Conservation (phyloP, 2,888 invertebrate species). For the Nudaria mundana region DNA sequence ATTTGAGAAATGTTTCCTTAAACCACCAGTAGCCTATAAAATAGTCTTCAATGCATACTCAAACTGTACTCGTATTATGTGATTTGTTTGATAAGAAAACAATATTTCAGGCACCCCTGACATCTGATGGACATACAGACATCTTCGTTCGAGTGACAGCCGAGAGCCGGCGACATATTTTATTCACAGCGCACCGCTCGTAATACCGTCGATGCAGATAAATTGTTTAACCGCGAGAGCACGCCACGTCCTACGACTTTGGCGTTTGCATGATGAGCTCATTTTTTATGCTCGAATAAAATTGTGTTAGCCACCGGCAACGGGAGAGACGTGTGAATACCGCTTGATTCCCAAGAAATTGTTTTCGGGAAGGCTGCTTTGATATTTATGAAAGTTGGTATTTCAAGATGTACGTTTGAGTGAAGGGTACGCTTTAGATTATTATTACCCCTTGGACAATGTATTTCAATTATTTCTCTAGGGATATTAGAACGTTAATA, state of each 20-base stretch:
- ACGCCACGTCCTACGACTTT: constrained; percentile 72
- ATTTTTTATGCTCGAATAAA: constrained; percentile 80
- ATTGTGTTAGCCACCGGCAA: constrained; percentile 73
- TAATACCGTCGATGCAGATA: constrained; percentile 81
- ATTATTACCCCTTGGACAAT: constrained; percentile 37
- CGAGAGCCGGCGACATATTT: constrained; percentile 79
- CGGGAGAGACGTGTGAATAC: constrained; percentile 65
- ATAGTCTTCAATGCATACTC: neutral
- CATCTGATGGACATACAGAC: constrained; percentile 43
- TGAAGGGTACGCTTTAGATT: constrained; percentile 61
- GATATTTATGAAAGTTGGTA: constrained; percentile 77
- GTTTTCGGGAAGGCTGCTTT: constrained; percentile 70
- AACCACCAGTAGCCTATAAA: neutral
- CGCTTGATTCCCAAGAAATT: constrained; percentile 67
- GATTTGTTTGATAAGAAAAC: constrained; percentile 15
- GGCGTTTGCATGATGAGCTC: constrained; percentile 81
- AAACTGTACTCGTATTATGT: neutral
- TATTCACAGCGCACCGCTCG: constrained; percentile 76
- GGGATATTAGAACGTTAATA: constrained; percentile 18
- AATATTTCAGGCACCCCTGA: constrained; percentile 42
- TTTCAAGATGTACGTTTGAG: constrained; percentile 60
- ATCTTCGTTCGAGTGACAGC: constrained; percentile 71
- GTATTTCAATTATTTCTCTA: constrained; percentile 32
- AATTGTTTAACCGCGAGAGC: constrained; percentile 79
- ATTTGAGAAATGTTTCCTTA: no score